These are phyloP conservation scores for Zoanthus solanderi DNA, from an alignment of 92 coral and sea anemone species.

Conservation along the genomic window DNA sequence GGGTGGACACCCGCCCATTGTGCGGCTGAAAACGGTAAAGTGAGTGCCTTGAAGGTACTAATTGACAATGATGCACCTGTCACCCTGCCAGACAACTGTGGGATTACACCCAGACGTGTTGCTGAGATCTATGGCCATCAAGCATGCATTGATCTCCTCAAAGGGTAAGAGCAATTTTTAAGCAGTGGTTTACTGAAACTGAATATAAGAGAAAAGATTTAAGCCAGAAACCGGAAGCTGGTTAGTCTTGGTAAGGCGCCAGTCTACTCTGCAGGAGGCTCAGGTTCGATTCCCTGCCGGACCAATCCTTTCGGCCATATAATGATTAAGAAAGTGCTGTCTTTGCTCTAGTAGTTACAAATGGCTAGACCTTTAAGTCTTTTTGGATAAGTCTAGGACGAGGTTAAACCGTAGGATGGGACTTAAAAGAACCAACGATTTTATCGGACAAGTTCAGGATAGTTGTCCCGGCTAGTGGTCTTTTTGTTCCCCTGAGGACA, in stretches of 20 bases:
- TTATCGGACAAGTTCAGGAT: no score
- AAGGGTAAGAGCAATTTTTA: slow-evolving; percentile 59
- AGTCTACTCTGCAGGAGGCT: no score
- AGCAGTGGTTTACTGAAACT: background rate
- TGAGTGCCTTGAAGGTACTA: slow-evolving; percentile 76
- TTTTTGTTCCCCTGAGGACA: no score
- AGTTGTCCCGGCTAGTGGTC: no score
- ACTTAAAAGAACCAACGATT: no score
- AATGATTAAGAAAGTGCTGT: no score
- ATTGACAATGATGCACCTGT: slow-evolving; percentile 90
- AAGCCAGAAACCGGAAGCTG: background rate
- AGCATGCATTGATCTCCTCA: slow-evolving; percentile 79
- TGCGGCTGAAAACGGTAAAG: slow-evolving; percentile 92
- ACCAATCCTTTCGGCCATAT: no score
- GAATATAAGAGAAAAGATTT: background rate
- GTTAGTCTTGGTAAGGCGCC: no score
- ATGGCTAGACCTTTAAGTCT: no score
- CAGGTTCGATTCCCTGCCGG: background rate
- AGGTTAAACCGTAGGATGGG: no score
- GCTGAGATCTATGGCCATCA: slow-evolving; percentile 96
- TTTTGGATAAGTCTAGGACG: no score
- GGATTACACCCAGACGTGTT: slow-evolving; percentile 85
- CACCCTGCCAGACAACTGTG: slow-evolving; percentile 81
- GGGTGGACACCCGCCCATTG: slow-evolving; percentile 99
- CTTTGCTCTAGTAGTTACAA: no score